Evolutionary conservation across 2,113 vertebrate species (phyloP).

Genomic region (Tretioscincus oriximinensis): DNA sequence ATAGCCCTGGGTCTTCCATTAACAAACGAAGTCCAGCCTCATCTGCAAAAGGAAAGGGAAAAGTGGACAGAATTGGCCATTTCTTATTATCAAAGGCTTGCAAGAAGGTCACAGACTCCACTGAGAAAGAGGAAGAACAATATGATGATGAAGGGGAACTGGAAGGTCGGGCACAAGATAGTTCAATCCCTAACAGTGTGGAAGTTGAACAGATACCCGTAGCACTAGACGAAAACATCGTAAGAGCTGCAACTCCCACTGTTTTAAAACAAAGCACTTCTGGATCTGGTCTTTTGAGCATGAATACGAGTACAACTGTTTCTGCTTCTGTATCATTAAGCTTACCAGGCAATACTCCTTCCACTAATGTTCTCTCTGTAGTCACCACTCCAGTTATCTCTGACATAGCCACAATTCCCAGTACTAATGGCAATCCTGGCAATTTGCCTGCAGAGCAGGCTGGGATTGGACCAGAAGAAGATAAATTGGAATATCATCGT

Average conservation of each 20-base stretch:
- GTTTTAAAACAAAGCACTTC: slow-evolving; percentile 71
- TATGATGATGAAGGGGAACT: slow-evolving; percentile 72
- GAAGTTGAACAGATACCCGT: slow-evolving; percentile 68
- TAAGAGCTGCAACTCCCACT: slow-evolving; percentile 52
- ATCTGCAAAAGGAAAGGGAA: slow-evolving; percentile 77
- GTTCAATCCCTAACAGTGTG: slow-evolving; percentile 49
- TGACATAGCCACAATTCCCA: slow-evolving; percentile 53
- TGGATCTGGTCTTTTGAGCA: slow-evolving; percentile 25
- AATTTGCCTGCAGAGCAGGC: slow-evolving; percentile 51
- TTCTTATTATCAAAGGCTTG: slow-evolving; percentile 75
- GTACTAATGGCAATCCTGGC: slow-evolving; percentile 61
- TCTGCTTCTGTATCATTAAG: slow-evolving; percentile 57
- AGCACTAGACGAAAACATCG: slow-evolving; percentile 69
- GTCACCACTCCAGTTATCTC: slow-evolving; percentile 53
- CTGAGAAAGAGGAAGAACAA: slow-evolving; percentile 78
- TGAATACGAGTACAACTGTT: slow-evolving; percentile 34
- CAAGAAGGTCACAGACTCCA: slow-evolving; percentile 74
- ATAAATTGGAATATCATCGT: slow-evolving; percentile 60
- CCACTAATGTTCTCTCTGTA: slow-evolving; percentile 32
- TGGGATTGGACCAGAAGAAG: slow-evolving; percentile 54
- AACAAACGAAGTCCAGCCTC: slow-evolving; percentile 83
- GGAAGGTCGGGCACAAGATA: slow-evolving; percentile 67
- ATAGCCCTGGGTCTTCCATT: slow-evolving; percentile 79
- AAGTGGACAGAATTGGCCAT: slow-evolving; percentile 80
- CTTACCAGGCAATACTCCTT: slow-evolving; percentile 56